Percentiles rank a stretch among this genome's conserved stretches.
Conservation (phyloP, 2,797 vertebrate species). For the Sebastolobus altivelis region DNA sequence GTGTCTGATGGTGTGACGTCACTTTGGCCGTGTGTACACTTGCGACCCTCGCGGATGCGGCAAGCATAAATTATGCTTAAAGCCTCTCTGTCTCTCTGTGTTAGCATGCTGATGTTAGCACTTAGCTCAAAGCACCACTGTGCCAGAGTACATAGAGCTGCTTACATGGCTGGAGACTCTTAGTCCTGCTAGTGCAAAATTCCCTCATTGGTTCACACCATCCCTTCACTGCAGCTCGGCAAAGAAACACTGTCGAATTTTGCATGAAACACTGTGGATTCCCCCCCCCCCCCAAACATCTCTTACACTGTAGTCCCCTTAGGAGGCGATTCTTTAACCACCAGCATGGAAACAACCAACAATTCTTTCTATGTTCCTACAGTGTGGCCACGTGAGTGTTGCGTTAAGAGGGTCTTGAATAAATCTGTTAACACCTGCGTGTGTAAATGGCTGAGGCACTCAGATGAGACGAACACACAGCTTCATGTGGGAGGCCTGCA, state of each 20-base stretch:
- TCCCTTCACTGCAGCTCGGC: not conserved
- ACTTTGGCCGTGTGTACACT: too few species aligned
- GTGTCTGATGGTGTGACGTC: too few species aligned
- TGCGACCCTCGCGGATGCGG: too few species aligned
- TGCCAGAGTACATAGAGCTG: not conserved
- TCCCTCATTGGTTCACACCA: too few species aligned
- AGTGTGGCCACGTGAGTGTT: not conserved
- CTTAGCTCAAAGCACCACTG: not conserved
- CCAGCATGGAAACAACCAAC: too few species aligned
- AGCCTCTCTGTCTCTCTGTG: too few species aligned
- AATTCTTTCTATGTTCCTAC: too few species aligned
- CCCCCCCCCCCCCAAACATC: too few species aligned
- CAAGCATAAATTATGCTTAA: too few species aligned
- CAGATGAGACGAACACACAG: not conserved
- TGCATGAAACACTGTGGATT: too few species aligned
- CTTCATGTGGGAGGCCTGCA: not conserved
- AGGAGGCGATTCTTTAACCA: too few species aligned
- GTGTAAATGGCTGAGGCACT: constrained; percentile 6
- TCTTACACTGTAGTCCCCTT: too few species aligned
- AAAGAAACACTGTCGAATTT: not conserved
- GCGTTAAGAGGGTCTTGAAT: not conserved
- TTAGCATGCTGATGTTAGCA: constrained; percentile 1
- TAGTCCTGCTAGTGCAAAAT: not conserved
- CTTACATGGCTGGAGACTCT: not conserved
- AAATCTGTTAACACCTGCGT: not conserved